Percentiles rank a stretch among this genome's conserved stretches.
These are phyloP conservation scores for Dasypolia templi DNA, from an alignment of 2,888 invertebrate species.

Conservation along the genomic window DNA sequence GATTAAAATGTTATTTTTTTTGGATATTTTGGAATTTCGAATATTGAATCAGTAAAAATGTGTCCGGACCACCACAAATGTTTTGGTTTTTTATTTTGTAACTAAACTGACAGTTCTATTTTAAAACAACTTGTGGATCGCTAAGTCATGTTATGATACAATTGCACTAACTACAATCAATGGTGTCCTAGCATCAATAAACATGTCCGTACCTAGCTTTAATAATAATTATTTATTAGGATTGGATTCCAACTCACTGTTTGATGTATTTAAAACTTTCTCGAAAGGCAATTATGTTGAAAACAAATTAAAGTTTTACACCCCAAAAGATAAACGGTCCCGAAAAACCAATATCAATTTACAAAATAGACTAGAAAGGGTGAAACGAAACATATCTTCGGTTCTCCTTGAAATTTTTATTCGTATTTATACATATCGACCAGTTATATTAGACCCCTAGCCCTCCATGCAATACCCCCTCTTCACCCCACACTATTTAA, in stretches of 20 bases:
- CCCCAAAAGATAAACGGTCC: slow-evolving; percentile 74
- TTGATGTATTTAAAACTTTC: slow-evolving; percentile 33
- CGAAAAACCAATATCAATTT: slow-evolving; percentile 85
- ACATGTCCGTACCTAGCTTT: neutral
- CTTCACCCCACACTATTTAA: slow-evolving; percentile 33
- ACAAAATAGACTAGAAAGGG: slow-evolving; percentile 85
- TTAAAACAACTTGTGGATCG: neutral
- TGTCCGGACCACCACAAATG: no score
- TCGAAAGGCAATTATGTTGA: slow-evolving; percentile 56
- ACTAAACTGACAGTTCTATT: neutral
- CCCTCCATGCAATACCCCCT: slow-evolving; percentile 52
- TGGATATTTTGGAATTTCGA: neutral
- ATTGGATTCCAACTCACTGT: neutral
- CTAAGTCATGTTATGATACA: no score
- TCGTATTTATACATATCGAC: slow-evolving; percentile 80
- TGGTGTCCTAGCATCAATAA: neutral
- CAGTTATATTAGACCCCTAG: slow-evolving; percentile 71
- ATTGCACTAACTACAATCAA: neutral
- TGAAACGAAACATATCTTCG: slow-evolving; percentile 80
- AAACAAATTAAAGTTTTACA: slow-evolving; percentile 78
- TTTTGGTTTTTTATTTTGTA: neutral
- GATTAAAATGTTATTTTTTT: neutral
- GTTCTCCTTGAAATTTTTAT: slow-evolving; percentile 86
- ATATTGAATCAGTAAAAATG: no score
- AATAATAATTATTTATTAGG: neutral